Conservation (phyloP, 1,140 invertebrate genomes). For the Cydia amplana region DNA sequence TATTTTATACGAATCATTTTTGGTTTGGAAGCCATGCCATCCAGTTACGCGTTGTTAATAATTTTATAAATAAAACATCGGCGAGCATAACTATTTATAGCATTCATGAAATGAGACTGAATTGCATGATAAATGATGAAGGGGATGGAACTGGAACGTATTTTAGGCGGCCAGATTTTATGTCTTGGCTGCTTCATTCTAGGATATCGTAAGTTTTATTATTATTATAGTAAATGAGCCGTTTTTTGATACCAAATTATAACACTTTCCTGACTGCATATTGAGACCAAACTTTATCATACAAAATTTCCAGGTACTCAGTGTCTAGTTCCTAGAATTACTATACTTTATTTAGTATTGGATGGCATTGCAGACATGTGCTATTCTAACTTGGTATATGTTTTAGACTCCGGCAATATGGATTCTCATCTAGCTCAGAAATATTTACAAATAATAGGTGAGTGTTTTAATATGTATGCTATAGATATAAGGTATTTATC, state of each 20-base stretch:
- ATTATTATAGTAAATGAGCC: background rate
- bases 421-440: background rate
- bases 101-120: background rate
- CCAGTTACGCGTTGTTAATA: background rate
- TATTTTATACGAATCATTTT: no score
- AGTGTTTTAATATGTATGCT: no score
- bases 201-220: background rate
- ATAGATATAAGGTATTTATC: no score
- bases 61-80: no score
- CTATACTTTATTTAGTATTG: background rate
- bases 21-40: no score
- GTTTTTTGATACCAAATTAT: background rate
- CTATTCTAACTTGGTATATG: background rate
- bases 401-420: conserved; percentile 3
- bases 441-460: conserved; percentile 4
- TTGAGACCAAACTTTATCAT: background rate
- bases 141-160: background rate
- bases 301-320: no score
- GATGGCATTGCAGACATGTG: background rate
- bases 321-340: no score
- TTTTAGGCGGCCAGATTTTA: background rate
- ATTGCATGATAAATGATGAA: background rate
- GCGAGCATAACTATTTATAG: no score
- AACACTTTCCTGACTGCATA: background rate
- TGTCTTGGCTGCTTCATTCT: background rate